These are phyloP conservation scores for Cnemophilus loriae DNA, from an alignment of 2,113 vertebrate species.

Conservation along the genomic window DNA sequence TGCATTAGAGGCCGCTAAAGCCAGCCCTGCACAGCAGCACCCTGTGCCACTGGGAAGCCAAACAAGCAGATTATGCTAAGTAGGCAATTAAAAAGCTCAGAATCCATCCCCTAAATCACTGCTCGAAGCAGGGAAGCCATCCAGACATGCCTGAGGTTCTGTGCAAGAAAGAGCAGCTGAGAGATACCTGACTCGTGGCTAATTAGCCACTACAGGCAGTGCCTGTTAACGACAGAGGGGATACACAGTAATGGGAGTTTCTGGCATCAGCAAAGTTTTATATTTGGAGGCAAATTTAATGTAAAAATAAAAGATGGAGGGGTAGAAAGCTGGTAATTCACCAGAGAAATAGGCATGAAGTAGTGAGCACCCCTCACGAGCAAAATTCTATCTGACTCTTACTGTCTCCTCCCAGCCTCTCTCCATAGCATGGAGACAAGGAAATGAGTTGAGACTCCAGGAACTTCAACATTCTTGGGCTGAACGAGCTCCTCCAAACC, in stretches of 20 bases:
- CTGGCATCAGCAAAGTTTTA: background rate
- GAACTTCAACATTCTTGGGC: background rate
- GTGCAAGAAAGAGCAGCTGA: background rate
- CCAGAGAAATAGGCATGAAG: background rate
- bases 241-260: background rate
- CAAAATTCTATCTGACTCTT: background rate
- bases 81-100: background rate
- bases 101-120: background rate
- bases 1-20: background rate
- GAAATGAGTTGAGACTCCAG: background rate
- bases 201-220: background rate
- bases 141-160: background rate
- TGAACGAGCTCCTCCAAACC: background rate
- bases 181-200: background rate
- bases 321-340: background rate
- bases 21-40: background rate
- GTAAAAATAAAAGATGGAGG: background rate
- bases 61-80: slow-evolving; percentile 18
- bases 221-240: background rate
- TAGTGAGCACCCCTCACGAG: background rate
- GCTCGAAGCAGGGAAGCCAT: background rate
- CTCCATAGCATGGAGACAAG: background rate
- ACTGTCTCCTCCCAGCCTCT: background rate
- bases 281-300: background rate
- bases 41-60: background rate